Evolutionary conservation across 2,113 vertebrate genomes (phyloP).

Genomic region (Poeciliopsis turrubarensis): DNA sequence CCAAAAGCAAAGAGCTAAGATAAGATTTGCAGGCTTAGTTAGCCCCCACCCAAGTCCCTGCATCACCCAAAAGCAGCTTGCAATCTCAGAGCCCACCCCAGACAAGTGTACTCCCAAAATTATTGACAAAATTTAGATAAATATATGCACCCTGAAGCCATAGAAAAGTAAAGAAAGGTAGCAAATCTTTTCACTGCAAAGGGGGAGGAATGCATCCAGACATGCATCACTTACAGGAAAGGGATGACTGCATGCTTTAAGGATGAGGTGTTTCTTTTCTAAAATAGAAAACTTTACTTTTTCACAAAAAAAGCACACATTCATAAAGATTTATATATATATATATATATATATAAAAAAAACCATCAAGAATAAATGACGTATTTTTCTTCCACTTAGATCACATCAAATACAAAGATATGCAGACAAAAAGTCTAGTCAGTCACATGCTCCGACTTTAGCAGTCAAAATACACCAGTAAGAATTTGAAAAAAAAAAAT

Average conservation of each 20-base stretch:
- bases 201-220: constrained; percentile 38
- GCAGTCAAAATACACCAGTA: too few species aligned
- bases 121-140: not conserved
- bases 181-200: constrained; percentile 41
- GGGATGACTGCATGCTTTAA: constrained; percentile 42
- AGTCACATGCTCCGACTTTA: constrained; percentile 6
- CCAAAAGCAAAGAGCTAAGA: constrained; percentile 55
- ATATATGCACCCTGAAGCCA: not conserved
- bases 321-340: not conserved
- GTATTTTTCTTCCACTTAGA: not conserved
- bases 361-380: not conserved
- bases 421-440: constrained; percentile 14
- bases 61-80: constrained; percentile 52
- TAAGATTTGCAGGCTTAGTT: constrained; percentile 68
- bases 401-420: not conserved
- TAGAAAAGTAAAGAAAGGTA: not conserved
- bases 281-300: too few species aligned
- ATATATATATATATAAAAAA: not conserved
- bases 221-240: constrained; percentile 64
- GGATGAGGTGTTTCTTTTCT: constrained; percentile 29
- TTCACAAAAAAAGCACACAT: too few species aligned
- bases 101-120: constrained; percentile 36
- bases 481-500: too few species aligned
- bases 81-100: constrained; percentile 52
- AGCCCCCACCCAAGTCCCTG: constrained; percentile 63